phyloP scores from a whole-genome alignment of 2,797 vertebrate species.

The Iguana delicatissima region DNA sequence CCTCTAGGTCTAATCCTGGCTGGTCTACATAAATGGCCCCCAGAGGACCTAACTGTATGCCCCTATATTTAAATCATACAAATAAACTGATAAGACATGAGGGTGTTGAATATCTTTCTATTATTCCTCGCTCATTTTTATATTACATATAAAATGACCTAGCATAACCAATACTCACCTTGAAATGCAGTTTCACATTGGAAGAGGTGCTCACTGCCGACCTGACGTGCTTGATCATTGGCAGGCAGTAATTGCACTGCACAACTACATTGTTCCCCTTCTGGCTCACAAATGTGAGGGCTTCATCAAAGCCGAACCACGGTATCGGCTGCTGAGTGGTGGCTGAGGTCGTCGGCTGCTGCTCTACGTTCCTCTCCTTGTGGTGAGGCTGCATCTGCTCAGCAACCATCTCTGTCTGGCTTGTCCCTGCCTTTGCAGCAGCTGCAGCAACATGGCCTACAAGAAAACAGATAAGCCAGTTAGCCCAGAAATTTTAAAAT shows the following conservation, averaged over 20 bases:
- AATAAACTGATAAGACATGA: too few relatives aligned
- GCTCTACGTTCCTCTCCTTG: background rate
- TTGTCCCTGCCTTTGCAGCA: background rate
- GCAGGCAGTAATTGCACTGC: conserved; percentile 3
- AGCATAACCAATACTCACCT: background rate
- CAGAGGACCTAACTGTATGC: too few relatives aligned
- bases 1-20: too few relatives aligned
- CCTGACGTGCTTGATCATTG: background rate
- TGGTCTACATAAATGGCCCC: too few relatives aligned
- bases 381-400: background rate
- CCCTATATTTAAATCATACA: too few relatives aligned
- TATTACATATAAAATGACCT: background rate
- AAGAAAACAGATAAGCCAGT: background rate
- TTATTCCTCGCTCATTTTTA: background rate
- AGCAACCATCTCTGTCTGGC: background rate
- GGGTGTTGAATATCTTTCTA: too few relatives aligned
- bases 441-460: background rate
- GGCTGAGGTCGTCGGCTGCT: background rate
- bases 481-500: background rate
- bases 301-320: background rate
- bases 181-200: background rate
- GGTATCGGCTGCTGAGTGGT: background rate
- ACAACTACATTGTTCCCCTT: background rate
- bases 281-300: conserved; percentile 1
- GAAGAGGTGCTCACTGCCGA: background rate